Evolutionary conservation across 2,888 invertebrate species (phyloP).

Genomic region (Dascillus cervinus): DNA sequence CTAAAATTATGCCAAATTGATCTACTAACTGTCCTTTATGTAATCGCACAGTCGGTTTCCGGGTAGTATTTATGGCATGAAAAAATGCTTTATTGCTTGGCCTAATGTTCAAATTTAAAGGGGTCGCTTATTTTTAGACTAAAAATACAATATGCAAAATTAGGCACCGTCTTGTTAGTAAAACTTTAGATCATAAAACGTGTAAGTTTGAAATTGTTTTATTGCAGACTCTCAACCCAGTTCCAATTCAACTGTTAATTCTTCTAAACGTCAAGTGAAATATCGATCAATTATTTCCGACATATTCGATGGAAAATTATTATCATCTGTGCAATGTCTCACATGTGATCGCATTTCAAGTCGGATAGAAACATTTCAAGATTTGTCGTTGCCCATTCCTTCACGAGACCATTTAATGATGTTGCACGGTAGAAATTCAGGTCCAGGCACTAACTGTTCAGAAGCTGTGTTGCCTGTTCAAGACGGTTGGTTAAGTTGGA

Average conservation of each 20-base stretch:
- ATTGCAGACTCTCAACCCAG: conserved; percentile 37
- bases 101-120: too few relatives aligned
- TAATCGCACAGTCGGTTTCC: too few relatives aligned
- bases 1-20: too few relatives aligned
- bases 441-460: conserved; percentile 39
- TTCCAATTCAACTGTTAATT: conserved; percentile 16
- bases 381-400: conserved; percentile 95
- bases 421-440: conserved; percentile 46
- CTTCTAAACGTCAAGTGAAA: conserved; percentile 40
- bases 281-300: conserved; percentile 83
- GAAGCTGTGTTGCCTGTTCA: conserved; percentile 47
- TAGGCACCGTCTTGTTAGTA: too few relatives aligned
- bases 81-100: too few relatives aligned
- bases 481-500: conserved; percentile 62
- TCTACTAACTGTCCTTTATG: too few relatives aligned
- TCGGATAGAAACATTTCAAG: conserved; percentile 46
- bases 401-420: conserved; percentile 81
- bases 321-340: conserved; percentile 94
- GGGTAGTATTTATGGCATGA: too few relatives aligned
- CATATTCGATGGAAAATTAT: conserved; percentile 91
- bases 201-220: too few relatives aligned
- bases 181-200: too few relatives aligned
- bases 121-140: too few relatives aligned
- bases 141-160: too few relatives aligned
- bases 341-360: conserved; percentile 78